Percentiles rank a stretch among this genome's conserved stretches.
Evolutionary conservation across 2,888 invertebrate genomes (phyloP).

Genomic region (Ganaspis brasiliensis): DNA sequence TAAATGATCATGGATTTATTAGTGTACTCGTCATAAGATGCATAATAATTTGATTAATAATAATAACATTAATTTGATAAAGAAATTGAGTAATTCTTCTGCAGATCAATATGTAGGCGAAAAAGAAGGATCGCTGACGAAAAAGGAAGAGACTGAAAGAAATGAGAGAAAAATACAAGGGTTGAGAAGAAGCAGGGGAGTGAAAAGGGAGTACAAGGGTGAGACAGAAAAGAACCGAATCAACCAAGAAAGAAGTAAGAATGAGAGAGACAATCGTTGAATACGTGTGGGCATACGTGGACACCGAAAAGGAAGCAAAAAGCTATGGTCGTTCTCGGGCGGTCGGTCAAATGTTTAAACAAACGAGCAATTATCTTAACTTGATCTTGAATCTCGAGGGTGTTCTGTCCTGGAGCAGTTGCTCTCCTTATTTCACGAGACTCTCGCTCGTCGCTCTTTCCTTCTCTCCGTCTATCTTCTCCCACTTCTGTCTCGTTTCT

Average conservation of each 20-base stretch:
- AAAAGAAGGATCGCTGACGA: background rate
- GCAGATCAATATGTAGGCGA: too few relatives aligned
- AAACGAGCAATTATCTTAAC: conserved; percentile 80
- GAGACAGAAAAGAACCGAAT: background rate
- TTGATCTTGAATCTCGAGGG: conserved; percentile 76
- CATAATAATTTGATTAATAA: too few relatives aligned
- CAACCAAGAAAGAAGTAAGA: background rate
- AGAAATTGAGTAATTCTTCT: too few relatives aligned
- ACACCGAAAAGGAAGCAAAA: conserved; percentile 61
- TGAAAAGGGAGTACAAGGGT: background rate
- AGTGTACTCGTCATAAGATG: too few relatives aligned
- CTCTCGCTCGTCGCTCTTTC: conserved; percentile 51
- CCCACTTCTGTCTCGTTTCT: conserved; percentile 60
- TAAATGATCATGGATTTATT: too few relatives aligned
- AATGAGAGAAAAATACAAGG: background rate
- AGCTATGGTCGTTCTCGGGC: conserved; percentile 61
- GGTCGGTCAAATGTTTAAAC: conserved; percentile 78
- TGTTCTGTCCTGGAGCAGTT: conserved; percentile 53
- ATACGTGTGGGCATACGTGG: conserved; percentile 33
- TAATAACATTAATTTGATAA: too few relatives aligned
- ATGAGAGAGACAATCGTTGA: background rate
- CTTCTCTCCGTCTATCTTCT: conserved; percentile 65
- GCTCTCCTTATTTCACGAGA: conserved; percentile 52
- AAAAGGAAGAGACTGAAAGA: background rate
- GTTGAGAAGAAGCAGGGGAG: background rate